Percentiles rank a stretch among this genome's conserved stretches.
Evolutionary conservation across 2,113 vertebrate genomes (phyloP).

Genomic region (Vicugna pacos): DNA sequence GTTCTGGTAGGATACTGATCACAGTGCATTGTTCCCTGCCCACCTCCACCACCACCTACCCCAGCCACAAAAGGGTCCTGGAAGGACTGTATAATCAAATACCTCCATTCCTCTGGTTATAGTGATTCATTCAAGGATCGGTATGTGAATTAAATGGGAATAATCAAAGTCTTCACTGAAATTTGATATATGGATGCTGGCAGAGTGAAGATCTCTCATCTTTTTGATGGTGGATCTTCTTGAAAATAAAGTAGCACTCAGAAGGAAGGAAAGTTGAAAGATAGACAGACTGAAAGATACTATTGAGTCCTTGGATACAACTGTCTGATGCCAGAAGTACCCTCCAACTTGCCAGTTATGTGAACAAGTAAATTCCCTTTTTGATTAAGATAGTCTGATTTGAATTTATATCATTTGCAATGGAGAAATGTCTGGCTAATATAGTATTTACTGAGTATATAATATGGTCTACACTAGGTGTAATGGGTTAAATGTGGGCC

Average conservation of each 20-base stretch:
- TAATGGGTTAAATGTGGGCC: background rate
- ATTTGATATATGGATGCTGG: background rate
- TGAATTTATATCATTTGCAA: background rate
- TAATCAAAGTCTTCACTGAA: constrained; percentile 15
- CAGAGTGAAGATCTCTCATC: background rate
- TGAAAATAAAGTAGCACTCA: background rate
- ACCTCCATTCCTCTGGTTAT: background rate
- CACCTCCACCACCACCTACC: background rate
- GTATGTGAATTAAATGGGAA: constrained; percentile 22
- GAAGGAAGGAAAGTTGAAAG: constrained; percentile 33
- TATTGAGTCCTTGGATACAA: background rate
- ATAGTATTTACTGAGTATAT: background rate
- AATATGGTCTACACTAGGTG: background rate
- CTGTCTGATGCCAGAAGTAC: background rate
- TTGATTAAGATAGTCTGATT: background rate
- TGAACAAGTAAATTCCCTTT: constrained; percentile 6
- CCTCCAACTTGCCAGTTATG: background rate
- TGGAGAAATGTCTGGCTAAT: constrained; percentile 9
- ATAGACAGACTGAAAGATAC: background rate
- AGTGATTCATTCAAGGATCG: background rate
- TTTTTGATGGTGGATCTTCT: background rate
- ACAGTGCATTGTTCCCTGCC: background rate
- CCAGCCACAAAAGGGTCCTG: background rate
- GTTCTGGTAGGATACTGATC: constrained; percentile 26
- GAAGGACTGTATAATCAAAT: constrained; percentile 7